phyloP scores from a whole-genome alignment of 1,140 invertebrate species.

The Drosophila repletoides region DNA sequence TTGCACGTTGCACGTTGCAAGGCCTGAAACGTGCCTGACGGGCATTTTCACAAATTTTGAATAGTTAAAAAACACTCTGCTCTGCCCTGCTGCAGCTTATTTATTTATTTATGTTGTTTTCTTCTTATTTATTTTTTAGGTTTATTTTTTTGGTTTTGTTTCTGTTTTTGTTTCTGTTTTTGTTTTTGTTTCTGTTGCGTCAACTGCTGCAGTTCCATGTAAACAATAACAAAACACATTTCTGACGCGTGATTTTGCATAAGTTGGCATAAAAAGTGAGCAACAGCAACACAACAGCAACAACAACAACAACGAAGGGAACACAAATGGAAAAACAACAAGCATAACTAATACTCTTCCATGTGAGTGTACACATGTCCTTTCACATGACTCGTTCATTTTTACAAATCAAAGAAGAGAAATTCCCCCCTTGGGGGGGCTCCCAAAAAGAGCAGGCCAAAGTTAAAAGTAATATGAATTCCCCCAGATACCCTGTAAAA shows the following conservation, averaged over 20 bases:
- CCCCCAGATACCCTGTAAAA: neutral
- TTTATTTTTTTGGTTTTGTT: slow-evolving; percentile 5
- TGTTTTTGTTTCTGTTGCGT: slow-evolving; percentile 13
- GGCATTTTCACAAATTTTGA: slow-evolving; percentile 75
- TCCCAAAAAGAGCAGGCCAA: too few species aligned
- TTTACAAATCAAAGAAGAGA: too few species aligned
- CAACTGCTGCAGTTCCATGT: slow-evolving; percentile 68
- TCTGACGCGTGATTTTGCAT: slow-evolving; percentile 80
- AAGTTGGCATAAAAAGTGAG: slow-evolving; percentile 63
- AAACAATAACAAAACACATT: slow-evolving; percentile 81
- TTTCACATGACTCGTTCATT: slow-evolving; percentile 43
- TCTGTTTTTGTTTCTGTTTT: slow-evolving; percentile 20
- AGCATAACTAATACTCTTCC: slow-evolving; percentile 24
- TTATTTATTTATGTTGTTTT: slow-evolving; percentile 60
- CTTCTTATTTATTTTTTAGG: too few species aligned
- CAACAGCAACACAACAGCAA: slow-evolving; percentile 16
- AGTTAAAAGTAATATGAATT: neutral
- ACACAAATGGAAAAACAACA: slow-evolving; percentile 19
- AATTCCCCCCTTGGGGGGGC: too few species aligned
- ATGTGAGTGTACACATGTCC: slow-evolving; percentile 34
- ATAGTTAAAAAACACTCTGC: slow-evolving; percentile 43
- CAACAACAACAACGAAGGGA: slow-evolving; percentile 18
- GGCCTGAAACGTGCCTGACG: slow-evolving; percentile 70
- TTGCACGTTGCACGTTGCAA: slow-evolving; percentile 40
- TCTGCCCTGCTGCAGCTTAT: slow-evolving; percentile 33